Base-by-base conservation (phyloP, 2,113 vertebrate genomes). In the Pandion haliaetus region DNA sequence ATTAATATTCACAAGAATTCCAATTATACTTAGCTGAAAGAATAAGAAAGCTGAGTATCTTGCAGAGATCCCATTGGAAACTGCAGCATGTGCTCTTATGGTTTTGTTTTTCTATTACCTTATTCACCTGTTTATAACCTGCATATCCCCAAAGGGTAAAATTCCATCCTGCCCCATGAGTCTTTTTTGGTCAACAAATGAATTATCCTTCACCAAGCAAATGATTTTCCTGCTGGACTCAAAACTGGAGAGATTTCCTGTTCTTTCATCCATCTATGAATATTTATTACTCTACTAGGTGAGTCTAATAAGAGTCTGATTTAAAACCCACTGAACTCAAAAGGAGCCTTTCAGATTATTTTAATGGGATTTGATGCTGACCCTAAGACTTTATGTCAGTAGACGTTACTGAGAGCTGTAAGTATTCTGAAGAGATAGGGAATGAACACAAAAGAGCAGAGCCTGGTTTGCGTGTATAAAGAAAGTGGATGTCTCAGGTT, bases 301-400 rank as follows among this genome's bases (percentile, higher is more conserved):
- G 63, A 90, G 42, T 70, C 32, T 93, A 93, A 50, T 88, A 88
- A n/a, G 62, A 72, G 26, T 81, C n/a, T 88, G 49, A 83, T 88
- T 94, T 94, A 63, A 95, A 96, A 29, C 26, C 40, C 61, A 84
- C 58, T 89, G 59, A 92, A 63, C 20, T 93, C 47, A 78, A 94
- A 88, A 71, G 44, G 29, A 91, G 38, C 12, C 72, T 88, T 88
- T 81, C 76, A 83, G 86, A 90, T 95, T 95, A 92, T 86, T 88
- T 88, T 86, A 92, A 90, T 92, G 88, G 79, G 82, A 94, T 95
- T 95, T 86, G 72, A 44, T 67, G 40, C 88, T 95, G 92, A 90
- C 88, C 71, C 52, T 76, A 74, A 80, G 90, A 86, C n/a, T 93
- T 79, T 34, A 42, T 88, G 88, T 70, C 85, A 94, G 85, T 8